Evolutionary conservation across 2,797 vertebrate genomes (phyloP).

Genomic region (Heliangelus exortis): DNA sequence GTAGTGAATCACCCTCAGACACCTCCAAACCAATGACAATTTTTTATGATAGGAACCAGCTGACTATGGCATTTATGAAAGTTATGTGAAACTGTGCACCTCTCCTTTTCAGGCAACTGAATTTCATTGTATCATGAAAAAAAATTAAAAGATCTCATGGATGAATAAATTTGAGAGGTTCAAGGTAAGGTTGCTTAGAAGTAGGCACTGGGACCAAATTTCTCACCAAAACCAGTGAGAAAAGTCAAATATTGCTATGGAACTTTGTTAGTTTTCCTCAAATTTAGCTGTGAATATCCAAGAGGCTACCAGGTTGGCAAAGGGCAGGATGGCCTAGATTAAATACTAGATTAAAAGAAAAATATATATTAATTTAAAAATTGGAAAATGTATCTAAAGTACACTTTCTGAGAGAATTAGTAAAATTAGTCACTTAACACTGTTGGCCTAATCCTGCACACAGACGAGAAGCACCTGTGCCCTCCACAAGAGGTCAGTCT

Average conservation of each 20-base stretch:
- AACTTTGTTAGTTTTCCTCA: neutral
- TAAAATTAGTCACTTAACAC: neutral
- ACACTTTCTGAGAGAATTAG: neutral
- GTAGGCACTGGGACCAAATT: neutral
- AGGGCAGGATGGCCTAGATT: neutral
- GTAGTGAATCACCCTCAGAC: fast-evolving
- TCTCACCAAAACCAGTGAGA: neutral
- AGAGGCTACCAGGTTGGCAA: neutral
- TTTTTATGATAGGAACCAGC: neutral
- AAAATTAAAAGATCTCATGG: neutral
- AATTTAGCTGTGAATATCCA: neutral
- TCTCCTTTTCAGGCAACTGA: neutral
- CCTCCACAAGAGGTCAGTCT: no score
- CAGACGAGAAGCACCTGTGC: neutral
- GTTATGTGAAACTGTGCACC: neutral
- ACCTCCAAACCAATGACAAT: neutral
- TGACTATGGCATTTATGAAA: neutral
- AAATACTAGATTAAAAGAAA: neutral
- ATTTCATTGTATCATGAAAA: neutral
- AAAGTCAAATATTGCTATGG: neutral
- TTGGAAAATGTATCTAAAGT: neutral
- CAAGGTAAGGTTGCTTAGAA: neutral
- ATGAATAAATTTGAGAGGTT: neutral
- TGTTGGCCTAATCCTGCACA: neutral
- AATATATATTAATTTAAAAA: no score